Base-by-base conservation (phyloP, 1,140 invertebrate species). In the Scaptomyza montana region DNA sequence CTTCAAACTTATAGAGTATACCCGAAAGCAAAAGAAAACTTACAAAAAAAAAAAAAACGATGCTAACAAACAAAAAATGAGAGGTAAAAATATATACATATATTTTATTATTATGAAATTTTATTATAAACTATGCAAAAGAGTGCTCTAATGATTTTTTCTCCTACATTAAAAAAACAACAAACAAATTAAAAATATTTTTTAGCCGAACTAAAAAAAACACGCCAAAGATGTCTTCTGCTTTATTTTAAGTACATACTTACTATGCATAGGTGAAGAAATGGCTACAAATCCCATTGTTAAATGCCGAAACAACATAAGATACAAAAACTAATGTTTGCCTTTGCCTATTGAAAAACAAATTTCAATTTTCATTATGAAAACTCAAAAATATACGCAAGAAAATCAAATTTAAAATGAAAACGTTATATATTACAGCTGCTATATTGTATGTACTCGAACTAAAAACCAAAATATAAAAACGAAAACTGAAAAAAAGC, bases 171-270 rank as follows among this genome's bases (percentile, higher is more conserved):
- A 67, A 61, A 30, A 41, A 25, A 8, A 13, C 41, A 41, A 56
- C 21, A 47, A 60, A 12, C 1, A 49, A 59, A 25, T 25, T 2
- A 25, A 25, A 1, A 10, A 57, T 57, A 71, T 72, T 71, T 75
- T 89, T 80, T 89, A 89, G 80, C 80, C 75, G 63, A 79, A 78
- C 78, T 77, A 78, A 59, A 74, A 69, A 74, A 82, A 82, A 87
- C 84, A 89, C 85, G 79, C 84, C 84, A 87, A 87, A 87, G 84
- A 87, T 89, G 84, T 87, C 84, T 87, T 87, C 84, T 87, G 84
- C 84, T 87, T 87, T 70, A 72, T 89, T 87, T 84, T 77, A 87
- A 87, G 82, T 89, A 84, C 54, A 67, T 85, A 74, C 50, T 69
- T 61, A 73, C 43, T 50, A 70, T 45, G 55, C 72, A 70, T 59